phyloP scores from a whole-genome alignment of 2,888 invertebrate genomes.

The Standfussiana lucernea region DNA sequence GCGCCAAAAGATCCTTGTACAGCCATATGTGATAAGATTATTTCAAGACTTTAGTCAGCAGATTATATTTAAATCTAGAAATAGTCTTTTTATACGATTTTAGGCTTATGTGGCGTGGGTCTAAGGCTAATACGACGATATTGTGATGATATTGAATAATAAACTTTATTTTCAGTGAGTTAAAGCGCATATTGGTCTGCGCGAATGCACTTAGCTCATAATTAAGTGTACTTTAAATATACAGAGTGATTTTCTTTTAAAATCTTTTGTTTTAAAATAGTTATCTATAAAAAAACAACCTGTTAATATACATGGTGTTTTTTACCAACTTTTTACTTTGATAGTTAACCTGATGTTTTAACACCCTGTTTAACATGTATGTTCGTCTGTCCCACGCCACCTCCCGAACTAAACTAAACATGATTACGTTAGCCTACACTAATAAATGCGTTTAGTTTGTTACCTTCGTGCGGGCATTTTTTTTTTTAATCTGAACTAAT shows the following conservation, averaged over 20 bases:
- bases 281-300: not conserved
- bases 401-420: constrained; percentile 43
- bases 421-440: constrained; percentile 59
- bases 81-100: constrained; percentile 16
- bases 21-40: not conserved
- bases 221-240: not conserved
- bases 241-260: not conserved
- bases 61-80: constrained; percentile 4
- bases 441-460: constrained; percentile 76
- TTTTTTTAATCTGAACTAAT: not conserved
- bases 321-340: not conserved
- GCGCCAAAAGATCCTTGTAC: constrained; percentile 3
- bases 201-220: not conserved
- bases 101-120: constrained; percentile 42
- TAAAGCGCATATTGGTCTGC: not conserved
- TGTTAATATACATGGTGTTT: constrained; percentile 6
- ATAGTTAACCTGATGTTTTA: not conserved
- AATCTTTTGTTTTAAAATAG: not conserved
- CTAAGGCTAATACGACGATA: not conserved
- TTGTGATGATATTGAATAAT: not conserved
- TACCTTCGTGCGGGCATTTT: constrained; percentile 16
- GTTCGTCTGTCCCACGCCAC: constrained; percentile 28
- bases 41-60: constrained; percentile 21
- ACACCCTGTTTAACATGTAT: not conserved
- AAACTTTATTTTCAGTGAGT: not conserved